These are phyloP conservation scores for Glossophaga mutica DNA, from an alignment of 2,797 vertebrate species.

Conservation along the genomic window DNA sequence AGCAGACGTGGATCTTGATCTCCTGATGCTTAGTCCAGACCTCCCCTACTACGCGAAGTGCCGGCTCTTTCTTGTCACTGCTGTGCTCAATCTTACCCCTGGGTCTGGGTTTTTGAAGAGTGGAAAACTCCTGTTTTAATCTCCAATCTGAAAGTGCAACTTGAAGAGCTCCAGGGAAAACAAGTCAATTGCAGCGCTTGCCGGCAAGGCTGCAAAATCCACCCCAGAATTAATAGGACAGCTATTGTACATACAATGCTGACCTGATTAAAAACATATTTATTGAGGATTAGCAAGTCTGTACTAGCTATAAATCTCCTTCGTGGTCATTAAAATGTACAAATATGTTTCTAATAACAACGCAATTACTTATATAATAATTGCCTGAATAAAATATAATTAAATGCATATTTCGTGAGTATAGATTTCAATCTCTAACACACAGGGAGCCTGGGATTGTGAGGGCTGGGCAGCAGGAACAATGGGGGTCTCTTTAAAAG, in stretches of 20 bases:
- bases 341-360: constrained; percentile 71
- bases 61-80: neutral
- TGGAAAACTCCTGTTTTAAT: constrained; percentile 44
- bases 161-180: constrained; percentile 58
- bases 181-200: constrained; percentile 27
- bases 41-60: neutral
- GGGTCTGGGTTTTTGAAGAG: neutral
- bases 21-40: neutral
- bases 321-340: constrained; percentile 54
- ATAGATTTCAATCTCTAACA: constrained; percentile 42
- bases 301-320: constrained; percentile 65
- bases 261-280: constrained; percentile 78
- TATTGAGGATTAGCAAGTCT: constrained; percentile 79
- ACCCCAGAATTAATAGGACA: constrained; percentile 66
- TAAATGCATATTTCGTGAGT: constrained; percentile 49
- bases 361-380: constrained; percentile 68
- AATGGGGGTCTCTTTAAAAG: neutral
- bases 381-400: constrained; percentile 68
- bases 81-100: neutral
- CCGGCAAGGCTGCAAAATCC: constrained; percentile 46
- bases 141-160: constrained; percentile 58
- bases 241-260: constrained; percentile 65
- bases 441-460: neutral
- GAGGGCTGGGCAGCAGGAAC: neutral
- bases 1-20: neutral